phyloP scores from a whole-genome alignment of 2,113 vertebrate species.

The Halcyon senegalensis region DNA sequence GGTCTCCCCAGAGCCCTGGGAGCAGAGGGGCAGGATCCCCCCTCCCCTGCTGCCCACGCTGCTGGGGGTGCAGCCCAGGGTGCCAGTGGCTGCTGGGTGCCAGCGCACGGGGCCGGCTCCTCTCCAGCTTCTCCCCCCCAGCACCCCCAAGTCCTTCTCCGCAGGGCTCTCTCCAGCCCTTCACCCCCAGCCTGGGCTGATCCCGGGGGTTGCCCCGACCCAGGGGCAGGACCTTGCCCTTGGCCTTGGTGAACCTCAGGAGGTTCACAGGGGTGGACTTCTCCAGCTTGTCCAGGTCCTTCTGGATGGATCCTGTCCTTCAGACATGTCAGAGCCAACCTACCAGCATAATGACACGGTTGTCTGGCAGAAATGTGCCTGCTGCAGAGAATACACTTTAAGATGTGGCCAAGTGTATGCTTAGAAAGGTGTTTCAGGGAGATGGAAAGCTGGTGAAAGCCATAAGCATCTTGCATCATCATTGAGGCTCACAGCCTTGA shows the following conservation, averaged over 20 bases:
- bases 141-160: too few species aligned
- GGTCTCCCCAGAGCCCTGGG: too few species aligned
- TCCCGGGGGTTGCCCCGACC: not conserved
- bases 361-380: not conserved
- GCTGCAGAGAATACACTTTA: not conserved
- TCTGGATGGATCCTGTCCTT: not conserved
- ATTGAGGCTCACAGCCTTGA: rapidly evolving
- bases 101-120: too few species aligned
- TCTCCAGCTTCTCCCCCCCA: too few species aligned
- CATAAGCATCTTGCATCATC: not conserved
- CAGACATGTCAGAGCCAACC: not conserved
- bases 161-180: too few species aligned
- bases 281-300: not conserved
- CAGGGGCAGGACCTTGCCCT: not conserved
- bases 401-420: not conserved
- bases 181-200: too few species aligned
- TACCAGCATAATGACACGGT: not conserved
- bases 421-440: not conserved
- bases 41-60: too few species aligned
- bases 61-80: too few species aligned
- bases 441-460: not conserved
- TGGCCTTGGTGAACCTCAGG: not conserved
- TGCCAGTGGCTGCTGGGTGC: too few species aligned
- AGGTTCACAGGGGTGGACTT: not conserved
- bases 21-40: too few species aligned